Base-by-base conservation (phyloP, 1,140 invertebrate genomes). In the Arctopsyche grandis region DNA sequence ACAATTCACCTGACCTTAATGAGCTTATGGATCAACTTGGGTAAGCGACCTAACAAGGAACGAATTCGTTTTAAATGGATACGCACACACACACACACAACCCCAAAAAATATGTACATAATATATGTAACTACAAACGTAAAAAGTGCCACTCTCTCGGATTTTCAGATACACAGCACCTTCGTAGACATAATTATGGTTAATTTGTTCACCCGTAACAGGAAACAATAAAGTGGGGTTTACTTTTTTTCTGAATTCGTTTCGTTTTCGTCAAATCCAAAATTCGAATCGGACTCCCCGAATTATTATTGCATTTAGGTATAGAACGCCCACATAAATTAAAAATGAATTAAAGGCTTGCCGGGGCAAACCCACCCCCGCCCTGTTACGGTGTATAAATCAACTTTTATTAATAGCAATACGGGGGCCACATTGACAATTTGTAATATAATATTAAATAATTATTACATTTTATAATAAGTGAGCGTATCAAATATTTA, bases 121-220 rank as follows among this genome's bases (percentile, higher is more conserved):
- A 66, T 9, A 66, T 60, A 21, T 16, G 16, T 10, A 60, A 21
- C 9, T 60, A 22, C 10, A 66, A 12, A 26, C 24, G 12, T 5
- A 66, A 66, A 66, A 12, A 7, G 19, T 60, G 38, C 38, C 58
- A 5, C 58, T 75, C 43, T 75, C 73, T 56, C 46, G 12, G 74
- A 24, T 74, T 46, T 56, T 46, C 21, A 69, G 22, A 46, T 26
- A 46, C 26, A 24, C 10, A 43, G 24, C 63, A 22, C 48, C 52
- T 76, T 14, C 58, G 63, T 70, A 52, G 73, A 79, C 71, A 75
- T 79, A 79, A 79, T 79, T 79, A 79, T 56, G 63, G 73, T 75
- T 79, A 76, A 81, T 79, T 73, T 79, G 78, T 79, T 79, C 80
- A 76, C 77, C 77, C 60, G 73, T 56, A 77, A 63, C 80, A 79